These are phyloP conservation scores for Phaethornis superciliosus DNA, from an alignment of 2,113 vertebrate species.

Conservation along the genomic window DNA sequence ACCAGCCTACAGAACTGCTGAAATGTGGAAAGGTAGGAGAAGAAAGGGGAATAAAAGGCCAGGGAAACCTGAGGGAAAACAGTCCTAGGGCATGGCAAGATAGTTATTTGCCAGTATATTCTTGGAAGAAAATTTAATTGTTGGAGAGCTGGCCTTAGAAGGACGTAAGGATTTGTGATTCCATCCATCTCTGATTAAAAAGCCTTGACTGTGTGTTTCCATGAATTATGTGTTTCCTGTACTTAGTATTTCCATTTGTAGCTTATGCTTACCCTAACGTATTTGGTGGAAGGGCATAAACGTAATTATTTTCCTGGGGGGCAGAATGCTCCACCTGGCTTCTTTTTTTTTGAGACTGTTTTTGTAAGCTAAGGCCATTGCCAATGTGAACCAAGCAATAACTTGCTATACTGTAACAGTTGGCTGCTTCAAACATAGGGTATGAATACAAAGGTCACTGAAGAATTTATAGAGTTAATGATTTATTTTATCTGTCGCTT, in stretches of 20 bases:
- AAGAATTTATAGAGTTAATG: conserved; percentile 27
- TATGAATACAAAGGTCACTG: background rate
- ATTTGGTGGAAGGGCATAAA: background rate
- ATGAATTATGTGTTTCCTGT: background rate
- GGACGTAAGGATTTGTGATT: background rate
- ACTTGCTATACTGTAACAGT: background rate
- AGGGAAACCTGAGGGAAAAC: background rate
- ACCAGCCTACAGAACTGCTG: background rate
- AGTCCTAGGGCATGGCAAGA: background rate
- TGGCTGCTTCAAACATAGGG: background rate
- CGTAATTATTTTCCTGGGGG: conserved; percentile 7
- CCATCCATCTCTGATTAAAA: background rate
- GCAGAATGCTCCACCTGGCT: background rate
- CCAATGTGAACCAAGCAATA: background rate
- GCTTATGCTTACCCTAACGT: background rate
- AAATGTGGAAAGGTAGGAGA: background rate
- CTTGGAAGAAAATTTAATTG: background rate
- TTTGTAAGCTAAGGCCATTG: background rate
- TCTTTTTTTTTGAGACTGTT: background rate
- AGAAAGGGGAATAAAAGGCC: background rate
- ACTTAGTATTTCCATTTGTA: conserved; percentile 18
- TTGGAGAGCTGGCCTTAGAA: background rate
- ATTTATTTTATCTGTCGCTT: conserved; percentile 41
- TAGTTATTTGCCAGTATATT: background rate
- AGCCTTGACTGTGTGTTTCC: background rate